Evolutionary conservation across 2,113 vertebrate species (phyloP).

Genomic region (Shinisaurus crocodilurus): DNA sequence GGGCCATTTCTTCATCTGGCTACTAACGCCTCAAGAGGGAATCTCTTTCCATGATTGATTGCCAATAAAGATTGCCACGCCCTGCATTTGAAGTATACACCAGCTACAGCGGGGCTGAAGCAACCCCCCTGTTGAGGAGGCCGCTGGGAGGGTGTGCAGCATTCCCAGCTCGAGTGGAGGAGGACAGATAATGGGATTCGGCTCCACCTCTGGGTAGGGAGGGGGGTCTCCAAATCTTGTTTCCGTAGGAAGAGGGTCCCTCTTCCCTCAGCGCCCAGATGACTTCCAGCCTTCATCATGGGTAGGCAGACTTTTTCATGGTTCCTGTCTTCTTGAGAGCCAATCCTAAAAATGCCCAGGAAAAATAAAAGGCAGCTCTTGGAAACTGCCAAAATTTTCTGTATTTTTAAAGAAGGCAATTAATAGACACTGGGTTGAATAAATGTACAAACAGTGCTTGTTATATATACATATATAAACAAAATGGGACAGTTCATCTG

Average conservation of each 20-base stretch:
- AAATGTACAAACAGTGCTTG: too few relatives aligned
- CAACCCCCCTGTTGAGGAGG: neutral
- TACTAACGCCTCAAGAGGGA: neutral
- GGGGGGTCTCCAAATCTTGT: neutral
- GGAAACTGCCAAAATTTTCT: too few relatives aligned
- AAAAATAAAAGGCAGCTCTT: too few relatives aligned
- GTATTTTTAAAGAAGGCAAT: too few relatives aligned
- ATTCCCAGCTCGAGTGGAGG: neutral
- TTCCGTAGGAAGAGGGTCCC: neutral
- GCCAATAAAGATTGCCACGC: neutral
- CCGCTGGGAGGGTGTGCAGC: neutral
- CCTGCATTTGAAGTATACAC: neutral
- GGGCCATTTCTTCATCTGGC: neutral
- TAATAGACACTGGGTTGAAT: too few relatives aligned
- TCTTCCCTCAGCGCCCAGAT: neutral
- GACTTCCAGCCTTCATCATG: too few relatives aligned
- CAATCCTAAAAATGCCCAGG: too few relatives aligned
- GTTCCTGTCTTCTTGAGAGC: too few relatives aligned
- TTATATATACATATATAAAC: too few relatives aligned
- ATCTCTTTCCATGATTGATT: neutral
- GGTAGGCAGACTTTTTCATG: too few relatives aligned
- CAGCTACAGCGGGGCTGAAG: neutral
- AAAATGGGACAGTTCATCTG: too few relatives aligned
- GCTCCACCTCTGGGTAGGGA: too few relatives aligned
- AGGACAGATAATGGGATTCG: neutral